Evolutionary conservation across 2,113 vertebrate species (phyloP), one percentile per base, ranked within the genome.

Genomic region (Rhabdornis inornatus): DNA sequence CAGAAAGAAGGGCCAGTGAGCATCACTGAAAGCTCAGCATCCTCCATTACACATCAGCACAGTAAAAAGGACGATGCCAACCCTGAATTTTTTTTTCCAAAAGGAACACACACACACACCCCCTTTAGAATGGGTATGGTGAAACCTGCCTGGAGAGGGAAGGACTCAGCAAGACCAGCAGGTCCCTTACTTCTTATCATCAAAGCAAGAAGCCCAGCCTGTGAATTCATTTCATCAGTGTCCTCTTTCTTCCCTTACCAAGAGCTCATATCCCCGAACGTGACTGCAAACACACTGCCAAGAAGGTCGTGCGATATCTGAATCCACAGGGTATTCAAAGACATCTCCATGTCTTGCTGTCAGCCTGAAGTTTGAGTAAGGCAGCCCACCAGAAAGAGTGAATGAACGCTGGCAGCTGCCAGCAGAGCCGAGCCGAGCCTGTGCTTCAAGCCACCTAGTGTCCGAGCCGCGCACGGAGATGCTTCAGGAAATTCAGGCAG

Each of bases 381-480:
- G 63, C 63, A 95, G 91, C 95, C 97, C 97, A 97, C 93, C 96
- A 63, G 76, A 79, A 14, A 52, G 79, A 91, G 80, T 40, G 81
- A 72, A 87, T 37, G 87, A 77, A 66, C 19, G 33, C 44, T 10
- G 31, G 45, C 92, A 77, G 90, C 93, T 40, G 70, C 79, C 94
- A 7, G 39, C 49, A 33, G 61, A 95, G 88, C 87, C 24, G 68
- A 95, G 92, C 89, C 89, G 23, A 64, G 90, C 86, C 24, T 89
- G 77, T 74, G 79, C 97, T 95, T 55, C 84, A 92, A 97, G 97
- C 98, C 98, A 98, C 98, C 98, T 98, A 97, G 98, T 97, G 98
- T 97, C 95, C 92, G 52, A 96, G 94, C 87, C 3, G 82, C 82
- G 94, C 66, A 74, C 50, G 80, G 71, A 77, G 49, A 63, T 2